Conservation (phyloP, 2,888 invertebrate species). For the Anoplius nigerrimus region DNA sequence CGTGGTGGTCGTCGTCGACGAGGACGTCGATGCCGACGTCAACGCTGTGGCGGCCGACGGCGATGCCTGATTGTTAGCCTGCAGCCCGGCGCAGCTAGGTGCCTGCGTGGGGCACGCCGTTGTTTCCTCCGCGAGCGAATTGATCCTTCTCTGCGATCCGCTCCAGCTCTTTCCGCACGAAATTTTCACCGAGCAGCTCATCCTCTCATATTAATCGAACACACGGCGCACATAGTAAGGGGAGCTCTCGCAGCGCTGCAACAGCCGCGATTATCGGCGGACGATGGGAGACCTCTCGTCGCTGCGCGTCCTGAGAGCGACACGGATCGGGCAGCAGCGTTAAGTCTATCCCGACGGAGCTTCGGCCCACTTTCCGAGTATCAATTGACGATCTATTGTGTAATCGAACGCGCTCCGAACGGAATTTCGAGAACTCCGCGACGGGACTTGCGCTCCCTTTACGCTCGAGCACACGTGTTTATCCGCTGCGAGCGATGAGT, state of each 20-base stretch:
- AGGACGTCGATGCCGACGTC: slow-evolving; percentile 13
- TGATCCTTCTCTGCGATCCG: slow-evolving; percentile 69
- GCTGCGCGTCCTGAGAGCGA: too few relatives aligned
- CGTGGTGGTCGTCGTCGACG: slow-evolving; percentile 12
- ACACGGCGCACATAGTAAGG: slow-evolving; percentile 49
- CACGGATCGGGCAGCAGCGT: too few relatives aligned
- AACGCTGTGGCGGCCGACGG: slow-evolving; percentile 9
- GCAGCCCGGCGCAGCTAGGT: slow-evolving; percentile 29
- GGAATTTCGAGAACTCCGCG: too few relatives aligned
- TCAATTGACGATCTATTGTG: too few relatives aligned
- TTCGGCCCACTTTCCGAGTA: too few relatives aligned
- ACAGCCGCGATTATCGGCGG: too few relatives aligned
- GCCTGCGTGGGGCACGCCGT: slow-evolving; percentile 27
- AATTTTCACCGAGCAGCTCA: slow-evolving; percentile 73
- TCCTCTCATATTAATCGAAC: slow-evolving; percentile 64
- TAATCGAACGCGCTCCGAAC: too few relatives aligned
- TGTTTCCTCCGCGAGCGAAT: slow-evolving; percentile 68
- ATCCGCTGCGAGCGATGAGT: too few relatives aligned
- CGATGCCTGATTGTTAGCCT: slow-evolving; percentile 4
- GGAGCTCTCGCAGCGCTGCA: neutral
- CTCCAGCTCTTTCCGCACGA: slow-evolving; percentile 71
- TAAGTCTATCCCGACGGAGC: too few relatives aligned
- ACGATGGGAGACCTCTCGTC: too few relatives aligned
- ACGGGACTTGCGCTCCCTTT: too few relatives aligned
- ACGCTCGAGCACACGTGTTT: too few relatives aligned